Evolutionary conservation across 2,113 vertebrate species (phyloP), one percentile per base, ranked within the genome.

Genomic region (Trematocara zebra): DNA sequence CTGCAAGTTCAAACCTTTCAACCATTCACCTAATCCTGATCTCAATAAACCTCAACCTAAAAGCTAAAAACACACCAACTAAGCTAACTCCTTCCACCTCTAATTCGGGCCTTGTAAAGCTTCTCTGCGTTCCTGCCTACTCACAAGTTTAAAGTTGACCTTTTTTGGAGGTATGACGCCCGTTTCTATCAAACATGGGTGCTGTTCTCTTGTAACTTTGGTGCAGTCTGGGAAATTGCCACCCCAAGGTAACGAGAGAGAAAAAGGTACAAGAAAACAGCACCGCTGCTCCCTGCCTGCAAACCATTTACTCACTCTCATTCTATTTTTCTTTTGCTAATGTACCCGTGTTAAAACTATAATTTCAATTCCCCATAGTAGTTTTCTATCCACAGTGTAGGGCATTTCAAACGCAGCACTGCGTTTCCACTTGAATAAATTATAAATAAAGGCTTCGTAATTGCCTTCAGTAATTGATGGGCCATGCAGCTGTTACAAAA

Each of bases 241-340:
- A 42, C 54, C 40, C 72, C 54, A 87, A 81, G 87, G 28, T 72
- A 91, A 56, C 44, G 11, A 10, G 37, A 88, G 79, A 88, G 85
- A 94, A 86, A 86, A 94, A 92, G 90, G 88, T 95, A 94, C 95
- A 94, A 96, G 95, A 96, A 92, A 96, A 96, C 90, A 95, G 95
- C 95, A 96, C 95, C 90, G 49, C 90, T 88, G 80, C 85, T 87
- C 89, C 90, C 90, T 94, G 93, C 95, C 94, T 96, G 96, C 96
- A 85, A 88, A 91, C 91, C 94, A 94, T 94, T 94, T 93, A 92
- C 91, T 95, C 94, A 93, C 91, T 91, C 69, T 95, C 94, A 93
- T 96, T 91, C 85, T 94, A 72, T 90, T 93, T 94, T 95, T 93
- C 82, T 92, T 94, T 94, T 92, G 90, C 93, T 84, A 88, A 85